phyloP scores from a whole-genome alignment of 2,888 invertebrate genomes.

The Diarsia brunnea region DNA sequence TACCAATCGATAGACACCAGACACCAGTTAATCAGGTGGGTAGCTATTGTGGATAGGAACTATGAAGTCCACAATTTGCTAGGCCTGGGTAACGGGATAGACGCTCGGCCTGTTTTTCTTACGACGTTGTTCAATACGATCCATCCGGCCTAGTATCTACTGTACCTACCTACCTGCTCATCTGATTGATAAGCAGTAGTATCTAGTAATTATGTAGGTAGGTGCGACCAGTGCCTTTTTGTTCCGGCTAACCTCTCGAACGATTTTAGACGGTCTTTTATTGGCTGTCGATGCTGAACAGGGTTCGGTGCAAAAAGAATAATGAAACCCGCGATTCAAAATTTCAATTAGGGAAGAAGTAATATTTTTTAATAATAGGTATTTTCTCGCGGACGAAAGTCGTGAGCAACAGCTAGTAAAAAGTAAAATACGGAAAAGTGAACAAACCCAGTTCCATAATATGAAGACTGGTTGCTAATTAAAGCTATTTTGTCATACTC shows the following conservation, averaged over 20 bases:
- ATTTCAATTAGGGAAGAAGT: no score
- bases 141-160: conserved; percentile 33
- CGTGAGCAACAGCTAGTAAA: no score
- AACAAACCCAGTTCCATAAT: no score
- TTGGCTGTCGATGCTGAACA: no score
- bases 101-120: conserved; percentile 30
- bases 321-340: no score
- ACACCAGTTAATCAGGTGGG: not conserved
- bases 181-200: not conserved
- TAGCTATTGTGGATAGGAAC: not conserved
- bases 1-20: not conserved
- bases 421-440: no score
- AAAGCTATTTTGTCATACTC: no score
- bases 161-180: not conserved
- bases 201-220: not conserved
- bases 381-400: no score
- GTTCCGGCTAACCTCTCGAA: no score
- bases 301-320: no score
- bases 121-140: conserved; percentile 13
- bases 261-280: no score
- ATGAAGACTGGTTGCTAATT: not conserved
- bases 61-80: not conserved
- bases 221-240: not conserved
- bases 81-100: conserved; percentile 27
- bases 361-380: no score